Conservation (phyloP, 2,113 vertebrate species). For the Leucoraja erinaceus region DNA sequence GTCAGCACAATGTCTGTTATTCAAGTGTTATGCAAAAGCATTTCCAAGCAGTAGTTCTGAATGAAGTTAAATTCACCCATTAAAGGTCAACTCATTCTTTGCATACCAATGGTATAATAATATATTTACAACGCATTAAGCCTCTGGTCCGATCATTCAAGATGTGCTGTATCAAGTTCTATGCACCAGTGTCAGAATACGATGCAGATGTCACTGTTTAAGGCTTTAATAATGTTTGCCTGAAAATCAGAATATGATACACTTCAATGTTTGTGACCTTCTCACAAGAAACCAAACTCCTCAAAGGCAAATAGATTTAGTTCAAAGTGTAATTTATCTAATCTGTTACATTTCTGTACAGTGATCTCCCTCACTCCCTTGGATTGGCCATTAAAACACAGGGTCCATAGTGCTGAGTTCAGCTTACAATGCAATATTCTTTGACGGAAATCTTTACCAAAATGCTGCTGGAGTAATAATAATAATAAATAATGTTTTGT, state of each 20-base stretch:
- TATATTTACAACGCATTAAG: background rate
- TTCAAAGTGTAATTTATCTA: conserved; percentile 21
- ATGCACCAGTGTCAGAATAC: background rate
- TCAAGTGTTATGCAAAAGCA: background rate
- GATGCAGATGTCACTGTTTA: conserved; percentile 13
- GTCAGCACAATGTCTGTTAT: too few species aligned
- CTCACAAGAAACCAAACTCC: conserved; percentile 18
- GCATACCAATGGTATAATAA: conserved; percentile 1
- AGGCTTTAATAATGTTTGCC: background rate
- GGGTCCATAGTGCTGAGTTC: background rate
- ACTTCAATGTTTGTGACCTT: background rate
- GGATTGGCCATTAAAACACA: background rate
- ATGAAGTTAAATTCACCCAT: background rate
- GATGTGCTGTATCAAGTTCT: conserved; percentile 4
- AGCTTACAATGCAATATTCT: background rate
- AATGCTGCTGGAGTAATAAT: too few species aligned
- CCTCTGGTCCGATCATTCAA: background rate
- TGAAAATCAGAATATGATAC: conserved; percentile 28
- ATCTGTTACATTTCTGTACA: conserved; percentile 22
- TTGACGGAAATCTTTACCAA: too few species aligned
- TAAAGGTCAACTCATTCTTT: background rate
- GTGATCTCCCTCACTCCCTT: background rate
- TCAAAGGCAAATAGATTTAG: conserved; percentile 7
- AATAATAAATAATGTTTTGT: too few species aligned
- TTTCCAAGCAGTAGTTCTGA: background rate